These are phyloP conservation scores for Haemorhous mexicanus DNA, from an alignment of 2,113 vertebrate genomes.

Conservation along the genomic window DNA sequence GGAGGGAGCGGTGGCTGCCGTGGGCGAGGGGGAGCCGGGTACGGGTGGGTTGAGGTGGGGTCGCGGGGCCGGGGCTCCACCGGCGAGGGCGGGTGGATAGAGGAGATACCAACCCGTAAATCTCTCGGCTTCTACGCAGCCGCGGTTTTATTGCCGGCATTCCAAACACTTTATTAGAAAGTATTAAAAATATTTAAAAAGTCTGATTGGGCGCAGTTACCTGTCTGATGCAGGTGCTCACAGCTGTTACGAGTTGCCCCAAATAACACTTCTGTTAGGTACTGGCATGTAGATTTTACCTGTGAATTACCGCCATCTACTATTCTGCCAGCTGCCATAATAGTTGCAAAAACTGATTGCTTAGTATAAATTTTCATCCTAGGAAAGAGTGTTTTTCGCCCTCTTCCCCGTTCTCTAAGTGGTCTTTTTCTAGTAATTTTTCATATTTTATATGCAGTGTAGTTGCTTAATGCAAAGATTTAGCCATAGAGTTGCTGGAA, in stretches of 20 bases:
- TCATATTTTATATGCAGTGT: not conserved
- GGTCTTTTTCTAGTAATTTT: not conserved
- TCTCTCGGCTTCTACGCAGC: not conserved
- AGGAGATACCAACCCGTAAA: not conserved
- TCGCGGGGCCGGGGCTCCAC: not conserved
- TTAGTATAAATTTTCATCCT: not conserved
- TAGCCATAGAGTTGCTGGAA: not conserved
- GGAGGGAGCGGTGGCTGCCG: not conserved
- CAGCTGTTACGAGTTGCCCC: not conserved
- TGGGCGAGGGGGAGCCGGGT: not conserved
- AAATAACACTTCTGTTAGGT: not conserved
- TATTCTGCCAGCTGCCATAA: not conserved
- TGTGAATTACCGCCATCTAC: not conserved
- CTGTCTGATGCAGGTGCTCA: not conserved
- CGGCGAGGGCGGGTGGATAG: accelerated
- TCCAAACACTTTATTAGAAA: not conserved
- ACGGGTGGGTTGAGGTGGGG: not conserved
- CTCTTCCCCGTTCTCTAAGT: not conserved
- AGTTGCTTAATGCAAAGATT: not conserved
- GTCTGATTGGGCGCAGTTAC: not conserved
- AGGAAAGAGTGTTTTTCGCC: not conserved
- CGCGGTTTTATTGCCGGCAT: accelerated
- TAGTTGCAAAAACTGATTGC: not conserved
- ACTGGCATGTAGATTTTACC: not conserved
- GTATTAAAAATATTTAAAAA: accelerated